A percentile compares a stretch with the other conserved stretches of the same genome.
Evolutionary conservation across 2,113 vertebrate genomes (phyloP).

Genomic region (Peucedramus taeniatus): DNA sequence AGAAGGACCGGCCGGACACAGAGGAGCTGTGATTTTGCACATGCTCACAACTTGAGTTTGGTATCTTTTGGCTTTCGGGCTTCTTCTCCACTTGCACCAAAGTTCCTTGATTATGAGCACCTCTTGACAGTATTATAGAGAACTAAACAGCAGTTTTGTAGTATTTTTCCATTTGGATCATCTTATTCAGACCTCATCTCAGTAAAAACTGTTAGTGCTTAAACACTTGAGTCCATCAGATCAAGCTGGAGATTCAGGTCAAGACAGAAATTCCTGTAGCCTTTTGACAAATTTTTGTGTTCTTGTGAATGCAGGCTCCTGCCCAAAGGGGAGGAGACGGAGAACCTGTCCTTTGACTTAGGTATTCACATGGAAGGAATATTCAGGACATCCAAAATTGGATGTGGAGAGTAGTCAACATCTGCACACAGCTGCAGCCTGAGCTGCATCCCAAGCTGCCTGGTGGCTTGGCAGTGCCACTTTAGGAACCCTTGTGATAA

Average conservation of each 20-base stretch:
- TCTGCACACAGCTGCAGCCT: background rate
- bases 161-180: background rate
- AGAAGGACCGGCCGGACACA: rapidly evolving
- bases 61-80: background rate
- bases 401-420: background rate
- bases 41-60: rapidly evolving
- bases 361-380: background rate
- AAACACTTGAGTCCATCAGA: background rate
- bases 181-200: background rate
- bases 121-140: background rate
- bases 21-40: background rate
- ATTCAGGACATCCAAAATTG: background rate
- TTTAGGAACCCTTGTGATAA: background rate
- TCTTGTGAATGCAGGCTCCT: background rate
- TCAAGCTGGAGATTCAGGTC: background rate
- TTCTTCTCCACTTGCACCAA: rapidly evolving
- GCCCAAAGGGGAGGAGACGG: background rate
- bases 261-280: background rate
- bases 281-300: background rate
- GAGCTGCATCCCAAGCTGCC: background rate
- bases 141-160: background rate
- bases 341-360: background rate
- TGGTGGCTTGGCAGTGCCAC: background rate
- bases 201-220: background rate
- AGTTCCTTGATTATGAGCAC: background rate